Percentiles rank a stretch among this genome's conserved stretches.
Evolutionary conservation across 2,113 vertebrate species (phyloP).

Genomic region (Elephantulus edwardii): DNA sequence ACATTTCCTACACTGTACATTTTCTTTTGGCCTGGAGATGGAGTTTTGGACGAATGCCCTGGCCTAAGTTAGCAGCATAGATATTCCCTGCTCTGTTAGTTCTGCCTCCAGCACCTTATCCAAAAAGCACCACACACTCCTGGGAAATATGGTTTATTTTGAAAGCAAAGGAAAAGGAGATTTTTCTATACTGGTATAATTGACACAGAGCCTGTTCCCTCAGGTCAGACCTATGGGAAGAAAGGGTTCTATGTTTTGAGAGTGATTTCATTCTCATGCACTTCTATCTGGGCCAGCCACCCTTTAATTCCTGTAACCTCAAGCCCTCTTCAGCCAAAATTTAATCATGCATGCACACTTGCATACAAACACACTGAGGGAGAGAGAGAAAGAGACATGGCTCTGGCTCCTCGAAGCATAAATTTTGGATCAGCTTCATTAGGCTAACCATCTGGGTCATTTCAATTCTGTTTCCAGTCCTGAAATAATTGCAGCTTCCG

Average conservation of each 20-base stretch:
- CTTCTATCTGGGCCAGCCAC: not conserved
- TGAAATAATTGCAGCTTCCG: conserved; percentile 74
- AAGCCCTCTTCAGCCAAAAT: not conserved
- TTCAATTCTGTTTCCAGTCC: conserved; percentile 76
- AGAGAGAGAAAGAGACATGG: not conserved
- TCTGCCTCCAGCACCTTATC: not conserved
- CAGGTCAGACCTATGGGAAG: not conserved
- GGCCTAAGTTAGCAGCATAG: not conserved
- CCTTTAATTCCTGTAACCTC: not conserved
- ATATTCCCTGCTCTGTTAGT: not conserved
- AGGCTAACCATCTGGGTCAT: conserved; percentile 78
- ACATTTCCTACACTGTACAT: not conserved
- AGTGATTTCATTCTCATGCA: not conserved
- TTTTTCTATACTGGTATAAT: not conserved
- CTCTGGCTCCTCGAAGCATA: conserved; percentile 56
- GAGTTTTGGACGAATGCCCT: not conserved
- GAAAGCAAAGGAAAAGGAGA: conserved; percentile 20
- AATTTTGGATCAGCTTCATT: conserved; percentile 75
- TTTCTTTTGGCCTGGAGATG: not conserved
- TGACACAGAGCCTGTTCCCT: not conserved
- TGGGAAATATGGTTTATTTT: not conserved
- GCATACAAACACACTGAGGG: not conserved
- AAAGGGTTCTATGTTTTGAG: not conserved
- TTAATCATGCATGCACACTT: not conserved
- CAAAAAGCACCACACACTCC: conserved; percentile 2